These are phyloP conservation scores for Diadromus collaris DNA, from an alignment of 2,888 invertebrate species.

Conservation along the genomic window DNA sequence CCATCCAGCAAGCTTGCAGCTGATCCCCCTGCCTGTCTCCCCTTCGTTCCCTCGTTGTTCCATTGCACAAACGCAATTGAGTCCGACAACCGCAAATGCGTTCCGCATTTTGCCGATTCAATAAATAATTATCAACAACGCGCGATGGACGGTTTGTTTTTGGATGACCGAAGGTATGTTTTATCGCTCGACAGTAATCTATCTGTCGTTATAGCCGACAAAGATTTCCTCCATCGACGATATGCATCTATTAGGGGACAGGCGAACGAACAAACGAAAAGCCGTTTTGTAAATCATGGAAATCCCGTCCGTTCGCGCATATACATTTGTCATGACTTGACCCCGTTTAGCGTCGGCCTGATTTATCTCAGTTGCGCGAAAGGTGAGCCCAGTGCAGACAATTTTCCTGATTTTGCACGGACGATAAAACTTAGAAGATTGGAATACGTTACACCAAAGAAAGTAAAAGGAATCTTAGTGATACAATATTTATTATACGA, in stretches of 20 bases:
- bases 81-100: slow-evolving; percentile 9
- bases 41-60: not conserved
- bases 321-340: not conserved
- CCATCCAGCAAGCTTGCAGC: not conserved
- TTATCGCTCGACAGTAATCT: slow-evolving; percentile 11
- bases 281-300: not conserved
- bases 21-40: not conserved
- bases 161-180: slow-evolving; percentile 6
- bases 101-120: slow-evolving; percentile 39
- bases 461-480: not conserved
- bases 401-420: not conserved
- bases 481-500: not conserved
- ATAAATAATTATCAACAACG: slow-evolving; percentile 51
- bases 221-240: slow-evolving; percentile 18
- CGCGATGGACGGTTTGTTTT: slow-evolving; percentile 22
- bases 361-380: slow-evolving; percentile 2
- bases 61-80: slow-evolving; percentile 42
- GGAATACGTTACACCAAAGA: not conserved
- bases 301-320: not conserved
- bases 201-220: not conserved
- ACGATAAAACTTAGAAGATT: not conserved
- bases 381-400: not conserved
- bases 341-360: not conserved
- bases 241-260: not conserved
- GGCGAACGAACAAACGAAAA: not conserved